Percentiles rank a stretch among this genome's conserved stretches.
Evolutionary conservation across 2,888 invertebrate species (phyloP).

Genomic region (Griposia aprilina): DNA sequence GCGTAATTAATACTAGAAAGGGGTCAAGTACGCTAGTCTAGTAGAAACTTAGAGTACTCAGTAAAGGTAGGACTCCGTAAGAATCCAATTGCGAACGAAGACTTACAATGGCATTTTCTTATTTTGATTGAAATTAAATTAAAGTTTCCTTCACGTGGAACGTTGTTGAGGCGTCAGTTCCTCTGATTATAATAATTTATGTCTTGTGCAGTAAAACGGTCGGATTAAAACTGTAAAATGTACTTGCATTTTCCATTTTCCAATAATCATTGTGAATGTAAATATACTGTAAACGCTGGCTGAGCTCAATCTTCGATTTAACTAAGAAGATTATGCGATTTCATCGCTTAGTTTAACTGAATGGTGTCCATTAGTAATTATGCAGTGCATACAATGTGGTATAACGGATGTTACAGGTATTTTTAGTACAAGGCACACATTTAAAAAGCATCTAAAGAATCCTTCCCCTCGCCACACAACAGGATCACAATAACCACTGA

Average conservation of each 20-base stretch:
- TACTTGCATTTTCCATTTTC: background rate
- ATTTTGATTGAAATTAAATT: conserved; percentile 50
- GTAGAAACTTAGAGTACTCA: conserved; percentile 20
- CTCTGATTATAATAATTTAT: background rate
- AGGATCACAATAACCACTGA: conserved; percentile 30
- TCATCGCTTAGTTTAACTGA: background rate
- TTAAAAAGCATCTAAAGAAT: background rate
- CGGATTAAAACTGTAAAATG: background rate
- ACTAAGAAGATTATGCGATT: background rate
- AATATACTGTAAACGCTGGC: no score
- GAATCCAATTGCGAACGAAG: conserved; percentile 25
- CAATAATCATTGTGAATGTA: no score
- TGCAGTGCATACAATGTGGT: no score
- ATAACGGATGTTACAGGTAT: background rate
- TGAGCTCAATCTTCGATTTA: background rate
- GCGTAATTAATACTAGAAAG: background rate
- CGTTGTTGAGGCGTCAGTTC: background rate
- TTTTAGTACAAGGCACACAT: no score
- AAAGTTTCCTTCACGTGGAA: conserved; percentile 26
- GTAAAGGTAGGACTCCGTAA: conserved; percentile 8
- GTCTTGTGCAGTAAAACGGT: background rate
- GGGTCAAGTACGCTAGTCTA: conserved; percentile 4
- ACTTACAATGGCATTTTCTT: conserved; percentile 38
- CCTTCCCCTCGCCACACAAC: background rate
- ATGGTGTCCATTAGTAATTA: background rate